Percentiles rank a stretch among this genome's conserved stretches.
These are phyloP conservation scores for Peromyscus attwateri DNA, from an alignment of 2,797 vertebrate species.

Conservation along the genomic window DNA sequence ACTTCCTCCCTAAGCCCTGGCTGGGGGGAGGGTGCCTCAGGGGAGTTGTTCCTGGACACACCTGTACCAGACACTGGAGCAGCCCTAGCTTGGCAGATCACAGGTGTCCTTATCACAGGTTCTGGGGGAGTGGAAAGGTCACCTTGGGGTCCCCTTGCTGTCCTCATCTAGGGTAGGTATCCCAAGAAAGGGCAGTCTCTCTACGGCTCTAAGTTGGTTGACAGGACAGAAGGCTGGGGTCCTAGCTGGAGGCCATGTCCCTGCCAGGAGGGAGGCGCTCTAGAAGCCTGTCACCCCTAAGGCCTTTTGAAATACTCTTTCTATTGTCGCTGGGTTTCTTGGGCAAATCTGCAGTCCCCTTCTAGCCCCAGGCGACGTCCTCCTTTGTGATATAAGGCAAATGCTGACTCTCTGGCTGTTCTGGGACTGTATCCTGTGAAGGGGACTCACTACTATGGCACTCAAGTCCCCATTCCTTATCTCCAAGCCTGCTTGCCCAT, in stretches of 20 bases:
- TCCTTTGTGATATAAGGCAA: neutral
- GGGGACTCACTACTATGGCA: neutral
- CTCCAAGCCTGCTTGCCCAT: accelerated
- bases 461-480: neutral
- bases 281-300: neutral
- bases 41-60: neutral
- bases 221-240: neutral
- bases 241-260: neutral
- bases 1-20: neutral
- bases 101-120: conserved; percentile 79
- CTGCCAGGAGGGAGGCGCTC: neutral
- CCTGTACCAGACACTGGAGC: neutral
- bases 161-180: neutral
- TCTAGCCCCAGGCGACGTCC: neutral
- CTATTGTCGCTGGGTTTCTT: neutral
- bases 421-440: neutral
- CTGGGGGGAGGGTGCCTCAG: too few species aligned
- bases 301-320: neutral
- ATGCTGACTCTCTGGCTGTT: neutral
- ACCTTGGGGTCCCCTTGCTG: conserved; percentile 82
- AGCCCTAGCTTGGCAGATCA: neutral
- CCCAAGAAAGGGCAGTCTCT: neutral
- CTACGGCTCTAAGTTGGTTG: neutral
- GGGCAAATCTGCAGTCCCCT: neutral
- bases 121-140: conserved; percentile 84